Base-by-base conservation (phyloP, 2,888 invertebrate genomes). In the Drosophila lutescens region DNA sequence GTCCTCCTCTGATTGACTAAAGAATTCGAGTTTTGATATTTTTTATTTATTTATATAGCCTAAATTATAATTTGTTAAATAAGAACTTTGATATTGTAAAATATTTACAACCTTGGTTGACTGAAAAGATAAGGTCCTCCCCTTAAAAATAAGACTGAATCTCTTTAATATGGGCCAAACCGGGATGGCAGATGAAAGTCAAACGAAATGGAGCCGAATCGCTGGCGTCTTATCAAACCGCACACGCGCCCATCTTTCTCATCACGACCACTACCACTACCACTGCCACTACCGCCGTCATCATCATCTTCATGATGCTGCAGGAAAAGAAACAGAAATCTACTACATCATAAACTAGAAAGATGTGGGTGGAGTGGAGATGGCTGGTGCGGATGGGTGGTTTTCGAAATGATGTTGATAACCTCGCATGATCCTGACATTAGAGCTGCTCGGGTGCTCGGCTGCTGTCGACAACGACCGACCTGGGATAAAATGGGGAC, bases 361-460 rank as follows among this genome's bases (percentile, higher is more conserved):
- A 60, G 83, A 76, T 79, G 85, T 60, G 77, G 72, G 51, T 43
- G 74, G 49, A 23, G 46, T n/a, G 57, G 47, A 13, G 38, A 47
- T 34, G 69, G 55, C 41, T 80, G 59, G 72, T 50, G 67, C 58
- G 70, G 71, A 56, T 72, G 53, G 63, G 54, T 69, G 74, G 61
- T 30, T 53, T 55, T 55, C 68, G 66, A 87, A 87, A 83, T 87
- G 87, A 83, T 87, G 82, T 82, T 87, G 88, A 83, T 83, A 83
- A 87, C 88, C 88, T 82, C 83, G 57, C 86, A 85, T 83, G 83
- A 83, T 83, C 83, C 83, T 83, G 83, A 85, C 86, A 83, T 87
- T 88, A 86, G 88, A 83, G 86, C 88, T 69, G 75, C 65, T 69
- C 41, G 61, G 61, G 41, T 63, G 58, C 47, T 69, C 41, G 61